These are phyloP conservation scores for Malthinus seriepunctatus DNA, from an alignment of 2,888 invertebrate species.

Conservation along the genomic window DNA sequence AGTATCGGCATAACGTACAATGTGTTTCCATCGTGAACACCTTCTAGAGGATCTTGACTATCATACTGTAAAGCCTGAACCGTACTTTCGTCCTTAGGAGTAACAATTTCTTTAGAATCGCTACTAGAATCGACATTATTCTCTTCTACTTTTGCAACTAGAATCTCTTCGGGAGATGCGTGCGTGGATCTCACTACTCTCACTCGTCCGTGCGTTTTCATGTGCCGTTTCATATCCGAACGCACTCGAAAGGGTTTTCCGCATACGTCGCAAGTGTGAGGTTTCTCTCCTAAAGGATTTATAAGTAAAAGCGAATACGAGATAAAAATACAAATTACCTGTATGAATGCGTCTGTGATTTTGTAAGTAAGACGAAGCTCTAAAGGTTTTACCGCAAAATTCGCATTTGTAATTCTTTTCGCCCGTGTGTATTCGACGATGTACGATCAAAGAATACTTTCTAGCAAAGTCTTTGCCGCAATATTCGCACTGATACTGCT, in stretches of 20 bases:
- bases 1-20: slow-evolving; percentile 53
- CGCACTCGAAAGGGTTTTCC: slow-evolving; percentile 81
- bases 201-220: slow-evolving; percentile 66
- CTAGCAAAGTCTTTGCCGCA: slow-evolving; percentile 88
- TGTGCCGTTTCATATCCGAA: slow-evolving; percentile 82
- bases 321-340: slow-evolving; percentile 55
- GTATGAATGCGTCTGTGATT: slow-evolving; percentile 86
- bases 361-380: slow-evolving; percentile 83
- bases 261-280: slow-evolving; percentile 75
- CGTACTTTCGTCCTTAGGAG: slow-evolving; percentile 45
- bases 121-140: slow-evolving; percentile 39
- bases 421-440: slow-evolving; percentile 83
- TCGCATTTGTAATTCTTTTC: slow-evolving; percentile 87
- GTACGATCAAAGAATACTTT: slow-evolving; percentile 84
- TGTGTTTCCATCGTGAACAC: slow-evolving; percentile 52
- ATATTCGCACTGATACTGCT: slow-evolving; percentile 85
- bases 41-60: slow-evolving; percentile 52
- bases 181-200: slow-evolving; percentile 37
- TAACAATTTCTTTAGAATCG: slow-evolving; percentile 46
- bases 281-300: slow-evolving; percentile 67
- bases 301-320: background rate
- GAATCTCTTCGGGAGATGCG: slow-evolving; percentile 33
- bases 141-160: slow-evolving; percentile 34
- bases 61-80: slow-evolving; percentile 51
- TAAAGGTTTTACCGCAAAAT: slow-evolving; percentile 79